Base-by-base conservation (phyloP, 1,140 invertebrate genomes). In the Pseudomyrmex concolor region DNA sequence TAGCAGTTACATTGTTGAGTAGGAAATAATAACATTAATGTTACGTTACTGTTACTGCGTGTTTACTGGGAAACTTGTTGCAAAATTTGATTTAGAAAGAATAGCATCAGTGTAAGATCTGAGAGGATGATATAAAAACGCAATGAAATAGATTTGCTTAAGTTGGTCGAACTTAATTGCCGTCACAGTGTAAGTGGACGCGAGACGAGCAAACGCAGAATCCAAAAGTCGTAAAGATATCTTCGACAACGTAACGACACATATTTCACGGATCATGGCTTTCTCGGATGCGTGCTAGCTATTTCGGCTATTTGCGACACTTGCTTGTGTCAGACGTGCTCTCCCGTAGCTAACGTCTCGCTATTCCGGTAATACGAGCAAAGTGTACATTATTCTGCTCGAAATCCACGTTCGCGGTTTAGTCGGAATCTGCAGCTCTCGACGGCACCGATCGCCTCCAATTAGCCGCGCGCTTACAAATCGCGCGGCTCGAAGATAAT, bases 281-380 rank as follows among this genome's bases (percentile, higher is more conserved):
- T 82, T 72, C 51, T 71, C 63, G 66, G 55, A 86, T 76, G 84
- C 77, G 85, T 72, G 63, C 68, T 80, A 90, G 86, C 83, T 91
- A 90, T 90, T 90, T 89, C 84, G 89, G 90, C 84, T 84, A 81
- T 90, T 81, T 82, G 64, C 82, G 82, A 82, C 84, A 62, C 71
- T 72, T 73, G 68, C 63, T 62, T 51, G 77, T 76, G 84, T 85
- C 80, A 10, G 77, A 80, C 48, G 50, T 51, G 83, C 57, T 62
- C 63, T 67, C 59, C 77, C 71, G 80, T 63, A 22, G 51, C 62
- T 50, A 62, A 76, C 83, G 43, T 68, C 62, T 54, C 63, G 59
- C 78, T 68, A 83, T 72, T 82, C 78, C 67, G 84, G 7, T 78
- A 77, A 87, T 63, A 51, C 45, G 83, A 72, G 71, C 83, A 81